Percentiles rank a stretch among this genome's conserved stretches.
Evolutionary conservation across 2,113 vertebrate genomes (phyloP).

Genomic region (Pitta sordida): DNA sequence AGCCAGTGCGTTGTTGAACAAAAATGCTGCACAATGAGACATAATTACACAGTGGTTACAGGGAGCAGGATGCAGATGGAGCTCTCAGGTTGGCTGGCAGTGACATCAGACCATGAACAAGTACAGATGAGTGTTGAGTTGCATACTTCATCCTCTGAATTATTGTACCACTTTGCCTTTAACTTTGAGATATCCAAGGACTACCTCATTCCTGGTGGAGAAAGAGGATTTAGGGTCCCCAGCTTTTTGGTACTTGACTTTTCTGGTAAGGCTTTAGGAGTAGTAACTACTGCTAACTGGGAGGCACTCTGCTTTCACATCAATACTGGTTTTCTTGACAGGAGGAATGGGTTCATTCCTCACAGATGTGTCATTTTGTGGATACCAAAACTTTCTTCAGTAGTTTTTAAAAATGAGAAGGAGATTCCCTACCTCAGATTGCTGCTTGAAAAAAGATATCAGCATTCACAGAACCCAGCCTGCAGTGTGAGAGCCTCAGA

Average conservation of each 20-base stretch:
- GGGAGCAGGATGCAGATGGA: slow-evolving; percentile 14
- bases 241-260: background rate
- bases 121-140: fast-evolving
- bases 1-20: slow-evolving; percentile 10
- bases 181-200: background rate
- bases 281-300: background rate
- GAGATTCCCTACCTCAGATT: background rate
- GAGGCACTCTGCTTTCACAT: background rate
- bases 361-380: background rate
- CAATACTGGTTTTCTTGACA: background rate
- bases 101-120: background rate
- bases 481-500: background rate
- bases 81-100: background rate
- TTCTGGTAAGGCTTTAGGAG: background rate
- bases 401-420: background rate
- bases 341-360: background rate
- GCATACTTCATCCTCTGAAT: background rate
- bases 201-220: background rate
- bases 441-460: background rate
- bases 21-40: slow-evolving; percentile 28
- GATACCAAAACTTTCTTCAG: background rate
- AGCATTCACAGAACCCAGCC: background rate
- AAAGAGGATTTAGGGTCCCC: background rate
- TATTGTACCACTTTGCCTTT: background rate
- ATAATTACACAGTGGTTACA: slow-evolving; percentile 5